These are phyloP conservation scores for Sussaba pulchella DNA, from an alignment of 2,888 invertebrate species.

Conservation along the genomic window DNA sequence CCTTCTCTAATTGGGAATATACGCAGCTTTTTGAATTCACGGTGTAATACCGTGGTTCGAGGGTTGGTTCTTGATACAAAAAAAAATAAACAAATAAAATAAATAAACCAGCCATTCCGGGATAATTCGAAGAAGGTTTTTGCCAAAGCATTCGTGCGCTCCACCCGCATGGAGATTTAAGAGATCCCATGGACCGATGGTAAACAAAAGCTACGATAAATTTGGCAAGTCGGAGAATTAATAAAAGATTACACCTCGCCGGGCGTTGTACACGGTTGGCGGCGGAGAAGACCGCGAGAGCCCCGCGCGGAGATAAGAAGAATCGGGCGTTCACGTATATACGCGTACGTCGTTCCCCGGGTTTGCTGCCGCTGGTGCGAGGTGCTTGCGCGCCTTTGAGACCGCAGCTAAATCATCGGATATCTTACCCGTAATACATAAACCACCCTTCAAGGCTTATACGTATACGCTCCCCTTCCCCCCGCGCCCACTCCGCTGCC, in stretches of 20 bases:
- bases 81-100: too few species aligned
- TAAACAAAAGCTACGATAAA: constrained; percentile 84
- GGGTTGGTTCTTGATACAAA: background rate
- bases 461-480: constrained; percentile 76
- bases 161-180: constrained; percentile 50
- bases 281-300: constrained; percentile 43
- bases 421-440: constrained; percentile 84
- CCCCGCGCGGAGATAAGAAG: constrained; percentile 75
- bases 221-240: constrained; percentile 84
- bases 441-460: constrained; percentile 84
- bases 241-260: constrained; percentile 84
- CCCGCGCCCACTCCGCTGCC: constrained; percentile 53
- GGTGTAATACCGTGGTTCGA: too few species aligned
- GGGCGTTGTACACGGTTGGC: constrained; percentile 67
- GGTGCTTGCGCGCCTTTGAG: constrained; percentile 59
- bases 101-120: background rate
- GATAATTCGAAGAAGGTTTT: constrained; percentile 19
- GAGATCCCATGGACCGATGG: constrained; percentile 66
- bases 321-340: constrained; percentile 65
- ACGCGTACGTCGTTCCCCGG: constrained; percentile 54
- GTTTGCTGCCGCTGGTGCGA: constrained; percentile 65
- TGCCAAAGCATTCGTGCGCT: constrained; percentile 19
- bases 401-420: constrained; percentile 84
- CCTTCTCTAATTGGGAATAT: background rate
- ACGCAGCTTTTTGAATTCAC: too few species aligned